Percentiles rank a stretch among this genome's conserved stretches.
Evolutionary conservation across 2,888 invertebrate genomes (phyloP).

Genomic region (Lacanobia wlatinum): DNA sequence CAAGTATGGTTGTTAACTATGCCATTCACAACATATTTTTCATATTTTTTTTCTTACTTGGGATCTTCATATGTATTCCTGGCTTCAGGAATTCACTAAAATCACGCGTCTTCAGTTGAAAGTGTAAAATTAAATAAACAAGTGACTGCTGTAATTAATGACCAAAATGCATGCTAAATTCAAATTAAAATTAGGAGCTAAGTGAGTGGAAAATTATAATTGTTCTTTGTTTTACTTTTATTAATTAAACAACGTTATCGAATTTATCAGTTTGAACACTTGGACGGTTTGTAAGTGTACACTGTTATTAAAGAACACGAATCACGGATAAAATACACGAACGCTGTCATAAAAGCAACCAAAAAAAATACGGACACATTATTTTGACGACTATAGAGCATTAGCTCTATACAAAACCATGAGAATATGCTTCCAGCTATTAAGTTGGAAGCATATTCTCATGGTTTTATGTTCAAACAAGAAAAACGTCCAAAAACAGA

Average conservation of each 20-base stretch:
- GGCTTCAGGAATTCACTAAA: background rate
- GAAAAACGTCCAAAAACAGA: background rate
- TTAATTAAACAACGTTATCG: constrained; percentile 19
- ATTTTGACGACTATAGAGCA: too few relatives aligned
- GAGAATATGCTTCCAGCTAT: too few relatives aligned
- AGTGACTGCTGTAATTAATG: background rate
- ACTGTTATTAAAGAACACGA: background rate
- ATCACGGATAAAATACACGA: background rate
- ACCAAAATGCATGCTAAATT: constrained; percentile 27
- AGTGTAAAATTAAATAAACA: background rate
- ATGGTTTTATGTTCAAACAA: too few relatives aligned
- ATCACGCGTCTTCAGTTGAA: background rate
- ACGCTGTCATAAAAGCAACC: too few relatives aligned
- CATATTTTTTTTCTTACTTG: too few relatives aligned
- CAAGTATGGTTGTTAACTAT: background rate
- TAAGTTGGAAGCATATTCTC: too few relatives aligned
- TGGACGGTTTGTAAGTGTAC: background rate
- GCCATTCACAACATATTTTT: too few relatives aligned
- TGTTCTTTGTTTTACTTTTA: constrained; percentile 25
- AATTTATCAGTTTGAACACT: constrained; percentile 13
- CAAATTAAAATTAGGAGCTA: constrained; percentile 31
- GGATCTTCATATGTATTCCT: background rate
- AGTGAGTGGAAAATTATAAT: constrained; percentile 42
- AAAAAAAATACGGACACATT: too few relatives aligned
- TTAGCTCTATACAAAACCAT: too few relatives aligned